A percentile compares a stretch with the other conserved stretches of the same genome.
These are phyloP conservation scores for Sturmia bella DNA, from an alignment of 2,888 invertebrate species.

Conservation along the genomic window DNA sequence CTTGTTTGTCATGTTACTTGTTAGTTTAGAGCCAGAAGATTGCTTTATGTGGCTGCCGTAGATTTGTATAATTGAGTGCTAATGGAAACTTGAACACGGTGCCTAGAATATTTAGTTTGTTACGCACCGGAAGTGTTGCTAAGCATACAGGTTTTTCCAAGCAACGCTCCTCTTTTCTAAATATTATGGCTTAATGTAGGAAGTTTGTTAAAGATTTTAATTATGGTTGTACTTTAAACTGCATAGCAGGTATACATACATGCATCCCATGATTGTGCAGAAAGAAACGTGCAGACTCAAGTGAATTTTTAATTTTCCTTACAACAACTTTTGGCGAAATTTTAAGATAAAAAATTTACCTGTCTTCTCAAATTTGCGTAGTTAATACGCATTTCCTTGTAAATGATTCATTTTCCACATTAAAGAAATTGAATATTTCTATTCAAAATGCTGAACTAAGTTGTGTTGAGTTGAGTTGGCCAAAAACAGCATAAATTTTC, in stretches of 20 bases:
- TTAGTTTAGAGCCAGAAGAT: neutral
- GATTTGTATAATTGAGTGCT: slow-evolving; percentile 31
- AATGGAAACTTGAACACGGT: slow-evolving; percentile 37
- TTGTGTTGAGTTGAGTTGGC: neutral
- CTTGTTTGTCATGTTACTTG: slow-evolving; percentile 30
- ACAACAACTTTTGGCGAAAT: neutral
- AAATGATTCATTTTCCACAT: too few species aligned
- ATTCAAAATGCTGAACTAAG: too few species aligned
- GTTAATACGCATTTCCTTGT: too few species aligned
- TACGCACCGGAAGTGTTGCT: slow-evolving; percentile 48
- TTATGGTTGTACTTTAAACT: neutral
- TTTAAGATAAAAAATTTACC: neutral
- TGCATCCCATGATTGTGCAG: too few species aligned
- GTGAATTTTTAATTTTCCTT: too few species aligned
- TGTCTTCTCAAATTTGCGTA: neutral
- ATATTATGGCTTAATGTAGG: slow-evolving; percentile 1
- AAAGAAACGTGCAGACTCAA: neutral
- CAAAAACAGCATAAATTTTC: too few species aligned
- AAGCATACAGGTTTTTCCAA: slow-evolving; percentile 52
- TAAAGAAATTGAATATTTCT: too few species aligned
- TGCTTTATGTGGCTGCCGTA: neutral
- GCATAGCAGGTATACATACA: neutral
- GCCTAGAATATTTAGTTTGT: slow-evolving; percentile 23
- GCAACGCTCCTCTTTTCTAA: slow-evolving; percentile 6
- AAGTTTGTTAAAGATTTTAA: slow-evolving; percentile 25